A percentile compares a stretch with the other conserved stretches of the same genome.
phyloP scores from a whole-genome alignment of 53 echinoderm and acorn worm species.

The Astropecten irregularis region DNA sequence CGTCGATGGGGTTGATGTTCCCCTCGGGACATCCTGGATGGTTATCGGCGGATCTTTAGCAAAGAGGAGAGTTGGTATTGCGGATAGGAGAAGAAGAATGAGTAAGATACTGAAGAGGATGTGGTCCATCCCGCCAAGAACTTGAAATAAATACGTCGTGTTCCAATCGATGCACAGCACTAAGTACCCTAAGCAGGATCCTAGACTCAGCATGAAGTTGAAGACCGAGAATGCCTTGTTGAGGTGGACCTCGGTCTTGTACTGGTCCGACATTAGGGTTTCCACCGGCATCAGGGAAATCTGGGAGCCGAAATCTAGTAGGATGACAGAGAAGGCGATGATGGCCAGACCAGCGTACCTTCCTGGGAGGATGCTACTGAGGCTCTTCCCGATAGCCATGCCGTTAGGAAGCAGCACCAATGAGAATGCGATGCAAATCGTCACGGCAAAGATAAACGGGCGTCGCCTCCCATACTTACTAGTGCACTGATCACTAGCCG shows the following conservation, averaged over 20 bases:
- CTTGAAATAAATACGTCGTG: slow-evolving; percentile 34
- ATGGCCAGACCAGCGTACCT: slow-evolving; percentile 55
- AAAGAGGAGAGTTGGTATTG: slow-evolving; percentile 60
- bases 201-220: slow-evolving; percentile 88
- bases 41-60: slow-evolving; percentile 83
- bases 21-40: not conserved
- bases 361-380: slow-evolving; percentile 38
- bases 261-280: slow-evolving; percentile 86
- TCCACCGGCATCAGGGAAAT: slow-evolving; percentile 86
- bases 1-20: not conserved
- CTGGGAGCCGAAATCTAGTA: slow-evolving; percentile 92
- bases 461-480: slow-evolving; percentile 83
- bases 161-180: slow-evolving; percentile 86
- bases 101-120: slow-evolving; percentile 76
- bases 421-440: slow-evolving; percentile 48
- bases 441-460: slow-evolving; percentile 75
- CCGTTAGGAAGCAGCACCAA: slow-evolving; percentile 72
- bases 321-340: slow-evolving; percentile 74
- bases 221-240: slow-evolving; percentile 85
- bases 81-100: slow-evolving; percentile 48
- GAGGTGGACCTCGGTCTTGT: slow-evolving; percentile 70
- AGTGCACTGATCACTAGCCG: slow-evolving; percentile 82
- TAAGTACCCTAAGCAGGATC: slow-evolving; percentile 88
- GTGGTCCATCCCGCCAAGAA: slow-evolving; percentile 74
- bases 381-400: slow-evolving; percentile 31